Conservation (phyloP, 2,113 vertebrate species). For the Mus spicilegus region DNA sequence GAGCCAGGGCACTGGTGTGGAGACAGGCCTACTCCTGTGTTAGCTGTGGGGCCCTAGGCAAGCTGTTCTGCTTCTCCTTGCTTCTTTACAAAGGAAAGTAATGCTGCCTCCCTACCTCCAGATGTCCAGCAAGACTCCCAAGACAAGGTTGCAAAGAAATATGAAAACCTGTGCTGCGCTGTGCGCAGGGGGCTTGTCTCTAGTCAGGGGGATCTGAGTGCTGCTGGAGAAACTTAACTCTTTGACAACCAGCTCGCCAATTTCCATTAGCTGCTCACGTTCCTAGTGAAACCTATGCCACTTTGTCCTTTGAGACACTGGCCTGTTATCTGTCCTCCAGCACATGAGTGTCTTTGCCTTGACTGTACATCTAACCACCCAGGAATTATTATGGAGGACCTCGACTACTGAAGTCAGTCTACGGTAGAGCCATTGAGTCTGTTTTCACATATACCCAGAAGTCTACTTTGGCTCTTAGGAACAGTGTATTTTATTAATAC, state of each 20-base stretch:
- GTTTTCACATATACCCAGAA: conserved; percentile 16
- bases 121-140: not conserved
- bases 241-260: conserved; percentile 8
- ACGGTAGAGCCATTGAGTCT: not conserved
- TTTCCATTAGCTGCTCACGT: conserved; percentile 56
- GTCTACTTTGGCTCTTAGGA: not conserved
- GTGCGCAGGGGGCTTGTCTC: not conserved
- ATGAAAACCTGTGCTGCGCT: not conserved
- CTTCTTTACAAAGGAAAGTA: not conserved
- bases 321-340: not conserved
- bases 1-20: not conserved
- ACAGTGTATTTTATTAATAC: not conserved
- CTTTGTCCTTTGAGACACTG: conserved; percentile 32
- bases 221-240: conserved; percentile 46
- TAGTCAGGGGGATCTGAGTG: conserved; percentile 57
- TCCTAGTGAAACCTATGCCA: conserved; percentile 62
- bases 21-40: not conserved
- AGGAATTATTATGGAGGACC: not conserved
- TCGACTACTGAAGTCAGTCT: not conserved
- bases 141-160: not conserved
- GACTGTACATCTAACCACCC: not conserved
- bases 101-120: not conserved
- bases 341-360: conserved; percentile 10
- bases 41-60: not conserved
- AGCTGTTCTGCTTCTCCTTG: conserved; percentile 4